phyloP scores from a whole-genome alignment of 1,140 invertebrate species.

The Drosophila fuyamai region DNA sequence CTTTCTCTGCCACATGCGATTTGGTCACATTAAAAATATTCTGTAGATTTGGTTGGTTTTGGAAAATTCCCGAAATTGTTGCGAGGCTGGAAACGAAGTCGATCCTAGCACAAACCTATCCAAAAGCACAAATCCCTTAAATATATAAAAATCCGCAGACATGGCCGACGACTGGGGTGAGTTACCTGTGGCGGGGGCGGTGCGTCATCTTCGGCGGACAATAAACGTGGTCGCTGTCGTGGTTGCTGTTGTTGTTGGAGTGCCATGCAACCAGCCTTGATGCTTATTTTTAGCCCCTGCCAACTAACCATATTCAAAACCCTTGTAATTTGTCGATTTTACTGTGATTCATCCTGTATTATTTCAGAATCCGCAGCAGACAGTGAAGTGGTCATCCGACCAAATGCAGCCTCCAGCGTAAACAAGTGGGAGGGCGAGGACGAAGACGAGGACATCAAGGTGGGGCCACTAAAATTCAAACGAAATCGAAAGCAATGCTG shows the following conservation, averaged over 20 bases:
- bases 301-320: slow-evolving; percentile 41
- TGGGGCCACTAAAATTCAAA: slow-evolving; percentile 74
- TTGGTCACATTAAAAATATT: slow-evolving; percentile 19
- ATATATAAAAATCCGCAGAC: slow-evolving; percentile 22
- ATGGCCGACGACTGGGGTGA: slow-evolving; percentile 84
- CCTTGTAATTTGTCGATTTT: slow-evolving; percentile 9
- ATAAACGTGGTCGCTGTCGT: slow-evolving; percentile 62
- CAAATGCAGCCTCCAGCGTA: slow-evolving; percentile 62
- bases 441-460: slow-evolving; percentile 94
- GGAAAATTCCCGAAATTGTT: slow-evolving; percentile 51
- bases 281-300: slow-evolving; percentile 69
- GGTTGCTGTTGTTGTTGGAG: slow-evolving; percentile 43
- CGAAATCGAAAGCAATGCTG: background rate
- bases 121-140: slow-evolving; percentile 44
- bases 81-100: slow-evolving; percentile 32
- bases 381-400: slow-evolving; percentile 71
- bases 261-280: slow-evolving; percentile 66
- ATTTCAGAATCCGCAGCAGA: slow-evolving; percentile 75
- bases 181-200: slow-evolving; percentile 41
- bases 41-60: slow-evolving; percentile 48
- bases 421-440: slow-evolving; percentile 96
- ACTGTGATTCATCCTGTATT: slow-evolving; percentile 9
- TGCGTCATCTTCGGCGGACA: slow-evolving; percentile 61
- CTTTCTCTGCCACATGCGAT: background rate
- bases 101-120: slow-evolving; percentile 21